phyloP scores from a whole-genome alignment of 2,797 vertebrate species.

The Siniperca obscura region DNA sequence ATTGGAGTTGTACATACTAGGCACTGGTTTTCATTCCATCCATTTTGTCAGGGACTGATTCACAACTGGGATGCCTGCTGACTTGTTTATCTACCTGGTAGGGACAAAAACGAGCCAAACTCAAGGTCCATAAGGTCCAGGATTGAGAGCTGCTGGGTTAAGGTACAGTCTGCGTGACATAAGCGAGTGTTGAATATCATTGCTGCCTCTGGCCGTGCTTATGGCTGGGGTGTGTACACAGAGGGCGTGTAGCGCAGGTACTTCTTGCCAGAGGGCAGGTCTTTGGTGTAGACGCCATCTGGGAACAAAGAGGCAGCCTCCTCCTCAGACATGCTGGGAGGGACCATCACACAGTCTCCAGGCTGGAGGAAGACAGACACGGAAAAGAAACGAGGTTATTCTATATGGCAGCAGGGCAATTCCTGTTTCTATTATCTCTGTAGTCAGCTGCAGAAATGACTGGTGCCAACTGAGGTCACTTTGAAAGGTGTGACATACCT shows the following conservation, averaged over 20 bases:
- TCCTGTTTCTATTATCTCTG: conserved; percentile 8
- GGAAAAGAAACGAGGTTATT: not conserved
- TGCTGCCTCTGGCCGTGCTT: not conserved
- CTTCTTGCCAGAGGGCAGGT: conserved; percentile 92
- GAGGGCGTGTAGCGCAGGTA: conserved; percentile 92
- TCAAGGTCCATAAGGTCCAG: not conserved
- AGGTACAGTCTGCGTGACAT: not conserved
- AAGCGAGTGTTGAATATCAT: conserved; percentile 8
- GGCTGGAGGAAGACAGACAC: conserved; percentile 73
- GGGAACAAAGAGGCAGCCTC: conserved; percentile 90
- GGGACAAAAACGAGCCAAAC: not conserved
- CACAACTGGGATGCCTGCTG: not conserved
- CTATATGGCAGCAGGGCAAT: not conserved
- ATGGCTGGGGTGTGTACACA: conserved; percentile 87
- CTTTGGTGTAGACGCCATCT: conserved; percentile 90
- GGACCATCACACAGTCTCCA: conserved; percentile 92
- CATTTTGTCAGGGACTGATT: not conserved
- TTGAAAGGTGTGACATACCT: conserved; percentile 80
- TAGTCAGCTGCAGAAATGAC: conserved; percentile 4
- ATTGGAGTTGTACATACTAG: not conserved
- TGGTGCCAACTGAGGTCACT: not conserved
- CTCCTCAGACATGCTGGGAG: conserved; percentile 88
- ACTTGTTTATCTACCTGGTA: not conserved
- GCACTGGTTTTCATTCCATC: not conserved
- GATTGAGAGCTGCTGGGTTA: not conserved